These are phyloP conservation scores for Dryomyza anilis DNA, from an alignment of 2,888 invertebrate species.

Conservation along the genomic window DNA sequence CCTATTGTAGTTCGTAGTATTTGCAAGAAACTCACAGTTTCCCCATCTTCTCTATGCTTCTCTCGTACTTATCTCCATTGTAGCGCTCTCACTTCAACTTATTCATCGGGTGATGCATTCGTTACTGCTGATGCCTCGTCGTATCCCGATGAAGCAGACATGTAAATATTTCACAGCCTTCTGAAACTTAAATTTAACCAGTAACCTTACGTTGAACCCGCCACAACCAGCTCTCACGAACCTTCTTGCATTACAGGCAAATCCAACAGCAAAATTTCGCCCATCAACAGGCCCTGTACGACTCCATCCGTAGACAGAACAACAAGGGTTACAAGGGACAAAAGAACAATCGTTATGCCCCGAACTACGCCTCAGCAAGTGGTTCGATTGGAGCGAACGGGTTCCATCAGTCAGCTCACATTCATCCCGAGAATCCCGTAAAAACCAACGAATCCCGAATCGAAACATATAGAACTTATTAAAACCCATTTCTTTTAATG, in stretches of 20 bases:
- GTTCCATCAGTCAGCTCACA: slow-evolving; percentile 65
- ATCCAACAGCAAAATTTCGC: slow-evolving; percentile 52
- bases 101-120: slow-evolving; percentile 50
- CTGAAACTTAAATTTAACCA: neutral
- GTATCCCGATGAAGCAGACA: slow-evolving; percentile 46
- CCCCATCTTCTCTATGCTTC: neutral
- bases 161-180: slow-evolving; percentile 47
- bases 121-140: slow-evolving; percentile 53
- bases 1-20: neutral
- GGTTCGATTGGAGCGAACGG: slow-evolving; percentile 65
- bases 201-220: neutral
- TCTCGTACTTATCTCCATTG: neutral
- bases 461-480: neutral
- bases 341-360: slow-evolving; percentile 48
- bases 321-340: slow-evolving; percentile 31
- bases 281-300: slow-evolving; percentile 49
- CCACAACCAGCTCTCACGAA: neutral
- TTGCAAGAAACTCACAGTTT: neutral
- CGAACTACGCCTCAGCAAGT: slow-evolving; percentile 64
- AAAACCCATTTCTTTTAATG: neutral
- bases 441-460: slow-evolving; percentile 38
- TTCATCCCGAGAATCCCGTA: slow-evolving; percentile 69
- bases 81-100: slow-evolving; percentile 43
- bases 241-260: slow-evolving; percentile 34
- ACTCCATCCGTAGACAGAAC: slow-evolving; percentile 41